Percentiles rank a stretch among this genome's conserved stretches.
Evolutionary conservation across 2,888 invertebrate genomes (phyloP).

Genomic region (Zele albiditarsus): DNA sequence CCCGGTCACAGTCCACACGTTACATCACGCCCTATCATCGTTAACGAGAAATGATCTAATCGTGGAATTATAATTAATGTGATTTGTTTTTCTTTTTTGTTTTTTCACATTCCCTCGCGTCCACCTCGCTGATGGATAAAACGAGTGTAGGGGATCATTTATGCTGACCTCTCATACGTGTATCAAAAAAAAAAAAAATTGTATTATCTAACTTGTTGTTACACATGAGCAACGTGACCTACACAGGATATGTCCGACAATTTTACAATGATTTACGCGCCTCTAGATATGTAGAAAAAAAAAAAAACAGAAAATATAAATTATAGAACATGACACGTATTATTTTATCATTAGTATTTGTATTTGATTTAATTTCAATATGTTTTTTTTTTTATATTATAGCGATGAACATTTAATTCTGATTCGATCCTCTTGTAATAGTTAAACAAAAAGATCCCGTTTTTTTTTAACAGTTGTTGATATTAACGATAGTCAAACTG

Average conservation of each 20-base stretch:
- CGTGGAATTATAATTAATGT: conserved; percentile 9
- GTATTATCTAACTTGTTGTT: too few relatives aligned
- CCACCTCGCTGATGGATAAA: background rate
- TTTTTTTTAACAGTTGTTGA: background rate
- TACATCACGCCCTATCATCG: background rate
- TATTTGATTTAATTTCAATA: background rate
- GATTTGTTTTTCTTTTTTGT: too few relatives aligned
- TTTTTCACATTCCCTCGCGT: too few relatives aligned
- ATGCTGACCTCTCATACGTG: background rate
- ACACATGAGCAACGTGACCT: too few relatives aligned
- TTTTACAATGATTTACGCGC: background rate
- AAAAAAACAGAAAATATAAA: background rate
- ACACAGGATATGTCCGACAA: background rate
- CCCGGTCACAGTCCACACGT: background rate
- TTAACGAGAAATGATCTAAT: background rate
- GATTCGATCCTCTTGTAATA: background rate
- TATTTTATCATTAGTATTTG: background rate
- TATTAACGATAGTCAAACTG: background rate
- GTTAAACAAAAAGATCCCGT: background rate
- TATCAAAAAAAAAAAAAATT: background rate
- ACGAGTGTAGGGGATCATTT: background rate
- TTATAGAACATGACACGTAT: background rate
- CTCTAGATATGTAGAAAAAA: background rate
- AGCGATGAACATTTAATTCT: background rate
- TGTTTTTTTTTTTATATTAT: background rate